These are phyloP conservation scores for Drosophila longiperda DNA, from an alignment of 2,888 invertebrate species.

Conservation along the genomic window DNA sequence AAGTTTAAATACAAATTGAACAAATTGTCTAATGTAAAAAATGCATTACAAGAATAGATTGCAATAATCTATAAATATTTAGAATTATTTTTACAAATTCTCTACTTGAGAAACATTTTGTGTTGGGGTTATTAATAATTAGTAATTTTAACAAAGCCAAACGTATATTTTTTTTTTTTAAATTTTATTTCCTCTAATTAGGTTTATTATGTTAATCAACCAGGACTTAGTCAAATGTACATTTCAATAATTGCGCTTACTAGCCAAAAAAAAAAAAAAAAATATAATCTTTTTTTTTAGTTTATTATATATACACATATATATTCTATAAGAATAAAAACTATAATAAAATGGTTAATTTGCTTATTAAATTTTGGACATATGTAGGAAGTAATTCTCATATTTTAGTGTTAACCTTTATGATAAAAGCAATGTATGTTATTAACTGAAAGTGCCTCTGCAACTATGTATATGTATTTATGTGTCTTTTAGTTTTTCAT, in stretches of 20 bases:
- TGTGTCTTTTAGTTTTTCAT: constrained; percentile 1
- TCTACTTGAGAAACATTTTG: neutral
- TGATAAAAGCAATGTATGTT: constrained; percentile 29
- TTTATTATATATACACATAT: neutral
- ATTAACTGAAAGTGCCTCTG: constrained; percentile 62
- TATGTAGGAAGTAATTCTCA: neutral
- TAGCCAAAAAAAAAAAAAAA: neutral
- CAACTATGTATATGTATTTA: constrained; percentile 3
- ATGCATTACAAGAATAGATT: neutral
- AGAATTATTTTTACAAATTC: neutral
- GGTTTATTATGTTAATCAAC: neutral
- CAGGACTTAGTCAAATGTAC: neutral
- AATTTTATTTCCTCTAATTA: neutral
- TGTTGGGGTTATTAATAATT: neutral
- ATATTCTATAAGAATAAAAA: neutral
- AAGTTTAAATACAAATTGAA: neutral
- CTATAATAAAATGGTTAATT: neutral
- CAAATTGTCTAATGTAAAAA: neutral
- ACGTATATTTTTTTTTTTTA: neutral
- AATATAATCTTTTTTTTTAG: neutral
- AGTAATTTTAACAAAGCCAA: neutral
- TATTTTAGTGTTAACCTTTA: neutral
- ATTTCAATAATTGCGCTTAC: neutral
- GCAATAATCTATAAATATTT: neutral
- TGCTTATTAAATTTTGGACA: neutral